These are phyloP conservation scores for Flabesymbios commensalis DNA, from an alignment of 2,888 invertebrate genomes.

Conservation along the genomic window DNA sequence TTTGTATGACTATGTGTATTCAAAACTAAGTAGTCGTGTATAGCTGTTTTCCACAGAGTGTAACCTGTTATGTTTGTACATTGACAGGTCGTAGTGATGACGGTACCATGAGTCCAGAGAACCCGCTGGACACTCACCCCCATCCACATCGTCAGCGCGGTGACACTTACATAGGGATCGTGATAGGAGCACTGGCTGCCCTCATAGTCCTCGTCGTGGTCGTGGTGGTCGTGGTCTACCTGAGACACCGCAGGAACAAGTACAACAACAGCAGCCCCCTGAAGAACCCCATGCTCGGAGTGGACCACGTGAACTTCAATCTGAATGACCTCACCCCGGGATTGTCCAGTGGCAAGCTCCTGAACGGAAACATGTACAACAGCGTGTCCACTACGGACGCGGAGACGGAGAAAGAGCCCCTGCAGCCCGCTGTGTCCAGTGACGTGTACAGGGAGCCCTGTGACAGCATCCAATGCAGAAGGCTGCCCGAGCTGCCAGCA, in stretches of 20 bases:
- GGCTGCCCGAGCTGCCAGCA: too few species aligned
- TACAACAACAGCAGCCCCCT: slow-evolving; percentile 56
- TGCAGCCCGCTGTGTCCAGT: background rate
- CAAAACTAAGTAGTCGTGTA: too few species aligned
- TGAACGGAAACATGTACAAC: slow-evolving; percentile 61
- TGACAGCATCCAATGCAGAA: slow-evolving; percentile 44
- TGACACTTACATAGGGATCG: slow-evolving; percentile 21
- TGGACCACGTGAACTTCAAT: slow-evolving; percentile 67
- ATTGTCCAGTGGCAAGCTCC: slow-evolving; percentile 45
- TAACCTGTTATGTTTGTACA: too few species aligned
- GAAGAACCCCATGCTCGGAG: slow-evolving; percentile 6
- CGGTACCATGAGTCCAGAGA: too few species aligned
- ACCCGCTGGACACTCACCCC: background rate
- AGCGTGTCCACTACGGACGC: slow-evolving; percentile 57
- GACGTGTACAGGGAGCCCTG: slow-evolving; percentile 20
- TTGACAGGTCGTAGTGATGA: too few species aligned
- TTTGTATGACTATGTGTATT: too few species aligned
- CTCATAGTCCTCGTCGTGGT: slow-evolving; percentile 71
- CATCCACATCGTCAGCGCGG: background rate
- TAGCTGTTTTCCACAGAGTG: too few species aligned
- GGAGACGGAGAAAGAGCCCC: background rate
- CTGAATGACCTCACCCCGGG: slow-evolving; percentile 66
- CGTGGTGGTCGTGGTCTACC: slow-evolving; percentile 74
- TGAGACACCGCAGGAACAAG: slow-evolving; percentile 61
- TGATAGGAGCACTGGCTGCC: slow-evolving; percentile 72